Evolutionary conservation across 2,797 vertebrate species (phyloP), one percentile per base, ranked within the genome.

Genomic region (Triplophysa yarkandensis): DNA sequence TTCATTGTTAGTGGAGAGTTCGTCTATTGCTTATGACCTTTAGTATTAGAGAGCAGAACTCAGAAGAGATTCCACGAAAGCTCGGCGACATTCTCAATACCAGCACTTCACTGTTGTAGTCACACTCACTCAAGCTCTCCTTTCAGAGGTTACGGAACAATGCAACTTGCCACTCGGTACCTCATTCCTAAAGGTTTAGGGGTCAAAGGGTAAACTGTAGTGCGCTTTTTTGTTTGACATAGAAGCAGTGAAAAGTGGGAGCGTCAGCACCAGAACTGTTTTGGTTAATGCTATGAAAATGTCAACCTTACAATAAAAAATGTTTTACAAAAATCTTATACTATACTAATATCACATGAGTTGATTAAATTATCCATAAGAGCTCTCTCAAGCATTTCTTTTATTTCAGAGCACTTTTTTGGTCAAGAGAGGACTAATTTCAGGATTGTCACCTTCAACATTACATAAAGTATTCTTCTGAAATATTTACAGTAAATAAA

Each of bases 101-200:
- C 21, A 57, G 27, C 27, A n/a, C 54, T 57, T 30, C 10, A 57
- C 62, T 57, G 0, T 58, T 58, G 16, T 57, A 73, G 60, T 54
- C 48, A 23, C 11, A 13, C 39, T 4, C 50, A 57, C 30, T n/a
- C 8, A 55, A 25, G 25, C 25, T 43, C 34, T 58, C 30, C 87
- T 86, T 85, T 74, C 0, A 76, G 83, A 80, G 84, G 79, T 74
- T 60, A 68, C 80, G 83, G 82, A 90, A 90, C 89, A 89, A 91
- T 88, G 84, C 83, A 80, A 71, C 81, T 88, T 89, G 87, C 85
- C 83, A 89, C 87, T 88, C 71, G 74, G 86, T 2, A 36, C 87
- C 82, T 83, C 87, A 90, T 92, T 91, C 88, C 84, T 86, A 85
- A 88, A 85, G 83, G 86, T 86, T 87, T 86, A 86, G 73, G 77